Percentiles rank a stretch among this genome's conserved stretches.
Conservation (phyloP, 1,140 invertebrate genomes). For the Temnothorax nylanderi region DNA sequence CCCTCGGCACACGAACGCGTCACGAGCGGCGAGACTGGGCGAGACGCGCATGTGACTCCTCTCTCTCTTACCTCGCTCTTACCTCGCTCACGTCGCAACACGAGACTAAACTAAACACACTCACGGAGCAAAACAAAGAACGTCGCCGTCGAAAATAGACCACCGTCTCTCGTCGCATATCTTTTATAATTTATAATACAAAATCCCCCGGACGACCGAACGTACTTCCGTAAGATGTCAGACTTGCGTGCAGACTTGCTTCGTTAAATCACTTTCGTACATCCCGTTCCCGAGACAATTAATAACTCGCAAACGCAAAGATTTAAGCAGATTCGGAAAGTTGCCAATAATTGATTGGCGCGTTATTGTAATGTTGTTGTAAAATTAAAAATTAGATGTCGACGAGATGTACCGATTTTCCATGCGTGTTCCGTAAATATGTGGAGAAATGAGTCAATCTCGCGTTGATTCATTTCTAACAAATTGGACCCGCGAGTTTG, state of each 20-base stretch:
- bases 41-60: neutral
- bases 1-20: conserved; percentile 16
- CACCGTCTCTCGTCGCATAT: conserved; percentile 40
- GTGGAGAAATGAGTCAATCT: no score
- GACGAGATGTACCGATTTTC: neutral
- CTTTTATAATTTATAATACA: neutral
- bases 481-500: no score
- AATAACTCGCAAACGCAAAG: neutral
- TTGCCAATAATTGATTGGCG: neutral
- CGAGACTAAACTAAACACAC: conserved; percentile 46
- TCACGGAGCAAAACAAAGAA: conserved; percentile 45
- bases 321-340: conserved; percentile 12
- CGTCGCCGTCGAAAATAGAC: conserved; percentile 62
- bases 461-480: neutral
- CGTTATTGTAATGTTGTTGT: neutral
- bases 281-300: neutral
- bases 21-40: no score
- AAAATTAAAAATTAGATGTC: neutral
- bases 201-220: neutral
- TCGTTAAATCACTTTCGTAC: neutral
- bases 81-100: neutral
- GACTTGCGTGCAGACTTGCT: neutral
- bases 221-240: neutral
- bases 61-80: neutral
- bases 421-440: no score